Percentiles rank a stretch among this genome's conserved stretches.
These are phyloP conservation scores for Triops longicaudatus DNA, from an alignment of 1,140 invertebrate species.

Conservation along the genomic window DNA sequence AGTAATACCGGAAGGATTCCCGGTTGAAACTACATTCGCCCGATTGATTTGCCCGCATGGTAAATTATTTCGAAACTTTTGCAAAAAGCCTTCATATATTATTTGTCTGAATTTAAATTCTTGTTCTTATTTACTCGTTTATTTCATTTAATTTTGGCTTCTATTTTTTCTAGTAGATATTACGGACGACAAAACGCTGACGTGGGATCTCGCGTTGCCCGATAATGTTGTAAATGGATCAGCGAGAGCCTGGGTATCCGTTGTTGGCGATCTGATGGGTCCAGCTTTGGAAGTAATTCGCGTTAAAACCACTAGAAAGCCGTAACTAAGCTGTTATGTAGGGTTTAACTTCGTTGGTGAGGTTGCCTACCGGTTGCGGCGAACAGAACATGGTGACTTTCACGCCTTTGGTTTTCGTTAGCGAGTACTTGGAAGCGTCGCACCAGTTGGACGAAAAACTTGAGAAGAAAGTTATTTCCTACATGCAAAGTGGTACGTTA, in stretches of 20 bases:
- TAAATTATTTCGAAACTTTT: conserved; percentile 23
- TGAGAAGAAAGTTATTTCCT: conserved; percentile 48
- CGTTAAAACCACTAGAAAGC: conserved; percentile 35
- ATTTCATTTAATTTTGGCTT: too few relatives aligned
- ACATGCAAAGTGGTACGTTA: conserved; percentile 56
- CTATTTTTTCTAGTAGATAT: too few relatives aligned
- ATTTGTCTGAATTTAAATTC: background rate
- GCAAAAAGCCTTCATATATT: too few relatives aligned
- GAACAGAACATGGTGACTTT: conserved; percentile 78
- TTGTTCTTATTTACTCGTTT: conserved; percentile 10
- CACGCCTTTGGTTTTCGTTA: conserved; percentile 63
- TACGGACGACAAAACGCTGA: conserved; percentile 28
- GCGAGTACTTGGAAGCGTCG: conserved; percentile 51
- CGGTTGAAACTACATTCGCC: conserved; percentile 47
- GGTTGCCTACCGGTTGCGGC: conserved; percentile 60
- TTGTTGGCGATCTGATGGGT: conserved; percentile 51
- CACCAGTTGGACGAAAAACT: conserved; percentile 36
- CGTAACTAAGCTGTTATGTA: background rate
- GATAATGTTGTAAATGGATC: conserved; percentile 45
- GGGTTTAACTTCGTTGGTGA: conserved; percentile 46
- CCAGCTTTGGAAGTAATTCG: conserved; percentile 42
- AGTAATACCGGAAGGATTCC: conserved; percentile 53
- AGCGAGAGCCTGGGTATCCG: conserved; percentile 47
- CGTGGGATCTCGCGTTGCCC: conserved; percentile 31
- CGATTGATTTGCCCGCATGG: conserved; percentile 46